A percentile compares a stretch with the other conserved stretches of the same genome.
phyloP scores from a whole-genome alignment of 2,888 invertebrate genomes.

The Emmelina monodactyla region DNA sequence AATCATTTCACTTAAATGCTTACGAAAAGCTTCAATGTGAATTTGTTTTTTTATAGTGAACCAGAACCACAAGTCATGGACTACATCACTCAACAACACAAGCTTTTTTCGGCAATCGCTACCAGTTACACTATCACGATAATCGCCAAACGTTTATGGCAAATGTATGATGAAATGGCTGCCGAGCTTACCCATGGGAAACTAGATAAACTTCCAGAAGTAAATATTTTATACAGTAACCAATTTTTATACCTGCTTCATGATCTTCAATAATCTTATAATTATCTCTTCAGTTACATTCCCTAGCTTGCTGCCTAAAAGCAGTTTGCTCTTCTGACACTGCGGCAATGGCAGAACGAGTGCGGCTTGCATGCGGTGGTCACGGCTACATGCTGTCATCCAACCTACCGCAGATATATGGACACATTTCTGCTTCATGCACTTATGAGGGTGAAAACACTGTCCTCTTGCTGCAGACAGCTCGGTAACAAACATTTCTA shows the following conservation, averaged over 20 bases:
- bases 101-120: conserved; percentile 86
- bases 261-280: neutral
- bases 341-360: conserved; percentile 76
- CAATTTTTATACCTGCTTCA: neutral
- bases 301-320: conserved; percentile 89
- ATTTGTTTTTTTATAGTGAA: conserved; percentile 57
- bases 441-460: conserved; percentile 98
- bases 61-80: conserved; percentile 90
- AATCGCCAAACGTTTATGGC: conserved; percentile 78
- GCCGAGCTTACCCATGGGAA: conserved; percentile 79
- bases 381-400: conserved; percentile 92
- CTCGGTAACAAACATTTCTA: conserved; percentile 60
- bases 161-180: conserved; percentile 76
- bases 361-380: conserved; percentile 90
- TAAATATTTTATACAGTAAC: no score
- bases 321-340: conserved; percentile 81
- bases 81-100: conserved; percentile 93
- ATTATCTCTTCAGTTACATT: conserved; percentile 73
- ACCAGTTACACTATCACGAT: conserved; percentile 79
- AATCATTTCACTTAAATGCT: conserved; percentile 1
- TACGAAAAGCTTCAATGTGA: no score
- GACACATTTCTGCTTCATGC: conserved; percentile 81
- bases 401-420: conserved; percentile 85
- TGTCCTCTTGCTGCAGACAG: conserved; percentile 89
- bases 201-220: conserved; percentile 82